phyloP scores from a whole-genome alignment of 2,888 invertebrate genomes.

The Chalcis sispes region DNA sequence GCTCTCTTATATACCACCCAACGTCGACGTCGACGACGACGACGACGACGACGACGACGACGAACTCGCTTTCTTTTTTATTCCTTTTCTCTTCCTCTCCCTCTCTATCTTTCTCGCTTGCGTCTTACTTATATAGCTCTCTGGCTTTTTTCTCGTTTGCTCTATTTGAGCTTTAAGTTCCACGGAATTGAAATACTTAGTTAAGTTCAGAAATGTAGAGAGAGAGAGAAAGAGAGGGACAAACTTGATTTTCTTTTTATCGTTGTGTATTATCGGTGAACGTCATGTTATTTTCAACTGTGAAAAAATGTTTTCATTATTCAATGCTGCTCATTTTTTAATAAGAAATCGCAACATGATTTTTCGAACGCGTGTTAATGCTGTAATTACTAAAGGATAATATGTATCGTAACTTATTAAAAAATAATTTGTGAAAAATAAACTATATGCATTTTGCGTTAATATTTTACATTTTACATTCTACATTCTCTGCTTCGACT shows the following conservation, averaged over 20 bases:
- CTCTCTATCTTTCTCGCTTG: slow-evolving; percentile 52
- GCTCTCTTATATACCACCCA: slow-evolving; percentile 14
- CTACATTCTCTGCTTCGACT: too few relatives aligned
- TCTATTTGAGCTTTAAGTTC: slow-evolving; percentile 18
- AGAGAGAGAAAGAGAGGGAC: not conserved
- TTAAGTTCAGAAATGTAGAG: slow-evolving; percentile 21
- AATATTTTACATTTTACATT: too few relatives aligned
- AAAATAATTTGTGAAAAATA: too few relatives aligned
- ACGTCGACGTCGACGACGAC: slow-evolving; percentile 36
- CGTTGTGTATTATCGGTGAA: too few relatives aligned
- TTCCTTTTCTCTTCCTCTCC: not conserved
- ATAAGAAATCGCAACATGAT: too few relatives aligned
- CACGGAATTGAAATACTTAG: slow-evolving; percentile 19
- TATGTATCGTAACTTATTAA: too few relatives aligned
- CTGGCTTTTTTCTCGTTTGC: slow-evolving; percentile 21
- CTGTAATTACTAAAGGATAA: too few relatives aligned
- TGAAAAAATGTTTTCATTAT: too few relatives aligned
- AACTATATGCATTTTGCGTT: too few relatives aligned
- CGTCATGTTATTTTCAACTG: too few relatives aligned
- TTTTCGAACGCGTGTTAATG: too few relatives aligned
- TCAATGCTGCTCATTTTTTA: too few relatives aligned
- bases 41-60: slow-evolving; percentile 34
- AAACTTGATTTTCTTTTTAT: not conserved
- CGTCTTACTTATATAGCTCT: not conserved
- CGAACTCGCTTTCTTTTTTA: slow-evolving; percentile 33